Base-by-base conservation (phyloP, 2,888 invertebrate species). In the Minunthozetes semirufus region DNA sequence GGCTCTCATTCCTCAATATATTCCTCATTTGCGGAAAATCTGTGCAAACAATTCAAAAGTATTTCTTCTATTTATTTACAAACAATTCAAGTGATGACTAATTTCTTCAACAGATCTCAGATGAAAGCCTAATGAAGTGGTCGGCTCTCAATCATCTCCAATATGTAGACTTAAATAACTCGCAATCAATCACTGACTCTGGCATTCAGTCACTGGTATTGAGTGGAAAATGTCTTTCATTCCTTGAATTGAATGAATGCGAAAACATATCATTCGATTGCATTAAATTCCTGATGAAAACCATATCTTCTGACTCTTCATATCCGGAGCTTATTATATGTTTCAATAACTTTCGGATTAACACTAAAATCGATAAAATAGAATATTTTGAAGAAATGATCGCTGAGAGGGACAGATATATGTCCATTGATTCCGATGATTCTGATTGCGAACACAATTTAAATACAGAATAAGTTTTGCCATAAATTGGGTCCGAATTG, bases 191-290 rank as follows among this genome's bases (percentile, higher is more conserved):
- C 38, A 27, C 13, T 70, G 17, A 22, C 25, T 9, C 8, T 27
- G 5, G 46, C 25, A 9, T 48, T 9, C 70, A 70, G 22, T 4
- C 42, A 9, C 11, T 42, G 13, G 42, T 42, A 42, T 42, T 42
- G 42, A 42, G 13, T 42, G 42, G 11, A 42, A 42, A 42, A 15
- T 59, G 15, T 17, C 29, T 59, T 27, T 59, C 29, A 59, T 70
- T 70, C 1, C 25, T 70, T 9, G 25, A 48, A 25, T 25, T 70
- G 70, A 70, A 70, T 70, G 19, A 22, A 19, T 70, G 70, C 22
- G 46, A 42, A 46, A 6, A 48, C n/a, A 70, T 70, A 13, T 25
- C 70, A 6, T 25, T 15, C 11, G 48, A 70, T 48, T 46, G 42
- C 48, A 9, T 70, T 3, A 70, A 70, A 48, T 9, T 4, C 27